Evolutionary conservation across 2,113 vertebrate species (phyloP), one percentile per base, ranked within the genome.

Genomic region (Microcebus ravelobensis): DNA sequence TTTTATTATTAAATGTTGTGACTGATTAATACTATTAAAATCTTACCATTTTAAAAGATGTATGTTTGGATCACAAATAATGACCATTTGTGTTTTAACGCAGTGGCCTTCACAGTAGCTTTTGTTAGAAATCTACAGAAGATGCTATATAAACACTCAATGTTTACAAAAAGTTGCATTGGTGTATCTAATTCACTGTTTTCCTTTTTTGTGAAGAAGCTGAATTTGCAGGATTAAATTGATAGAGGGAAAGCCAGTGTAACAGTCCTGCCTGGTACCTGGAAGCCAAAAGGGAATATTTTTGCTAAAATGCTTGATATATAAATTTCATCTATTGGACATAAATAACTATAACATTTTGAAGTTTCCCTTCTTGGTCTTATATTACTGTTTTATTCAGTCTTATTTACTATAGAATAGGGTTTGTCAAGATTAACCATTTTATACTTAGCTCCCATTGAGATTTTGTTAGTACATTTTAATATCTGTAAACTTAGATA

Each of bases 171-270:
- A 93, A 36, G 7, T 27, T 63, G 4, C 5, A 2, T 61, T 92
- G 29, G 2, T 55, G 27, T 73, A 61, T 77, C 48, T 79, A 88
- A 87, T 27, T 65, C 11, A 61, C 6, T 55, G 6, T 42, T 20
- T 94, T 70, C 45, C 42, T 25, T 93, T 74, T 77, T 34, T 25
- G 50, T 94, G 23, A 86, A 42, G 21, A 89, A 95, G 15, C 12
- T 93, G 39, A 91, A 82, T 88, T 76, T 97, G 45, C 8, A 89
- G 84, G 93, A 59, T 65, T 88, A 55, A 82, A 50, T 45, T 71
- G 25, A 55, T 59, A 50, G 59, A 93, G 59, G 5, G 39, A 87
- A 94, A 92, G 4, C 50, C 95, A 74, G 42, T 79, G 1, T 21
- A 52, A 71, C 21, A 45, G 18, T 52, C 39, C 25, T n/a, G 6